Conservation (phyloP, 2,797 vertebrate genomes). For the Neostethus bicornis region DNA sequence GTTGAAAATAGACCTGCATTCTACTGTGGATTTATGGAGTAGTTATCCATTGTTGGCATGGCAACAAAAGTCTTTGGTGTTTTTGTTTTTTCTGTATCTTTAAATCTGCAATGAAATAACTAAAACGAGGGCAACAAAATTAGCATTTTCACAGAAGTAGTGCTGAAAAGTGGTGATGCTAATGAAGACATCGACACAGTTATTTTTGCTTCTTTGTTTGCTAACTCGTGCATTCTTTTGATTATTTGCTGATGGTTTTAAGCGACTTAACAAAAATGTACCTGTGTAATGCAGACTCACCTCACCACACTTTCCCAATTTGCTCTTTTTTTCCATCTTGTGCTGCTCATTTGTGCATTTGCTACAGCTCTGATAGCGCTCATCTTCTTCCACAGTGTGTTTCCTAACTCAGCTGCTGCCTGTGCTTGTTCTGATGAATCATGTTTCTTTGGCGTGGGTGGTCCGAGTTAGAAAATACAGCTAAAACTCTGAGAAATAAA, state of each 20-base stretch:
- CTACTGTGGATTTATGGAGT: neutral
- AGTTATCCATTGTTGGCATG: constrained; percentile 7
- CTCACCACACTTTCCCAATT: neutral
- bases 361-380: neutral
- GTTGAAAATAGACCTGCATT: constrained; percentile 8
- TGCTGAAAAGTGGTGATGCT: no score
- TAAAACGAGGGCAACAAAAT: no score
- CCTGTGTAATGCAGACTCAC: neutral
- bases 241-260: neutral
- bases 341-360: neutral
- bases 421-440: neutral
- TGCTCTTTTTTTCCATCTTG: neutral
- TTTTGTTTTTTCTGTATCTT: neutral
- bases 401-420: neutral
- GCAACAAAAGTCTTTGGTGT: neutral
- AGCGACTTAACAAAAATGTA: neutral
- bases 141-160: no score
- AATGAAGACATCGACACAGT: no score
- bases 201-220: no score
- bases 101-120: no score
- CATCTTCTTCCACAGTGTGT: neutral
- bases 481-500: neutral
- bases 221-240: no score
- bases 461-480: neutral
- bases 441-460: neutral